Evolutionary conservation across 2,113 vertebrate genomes (phyloP).

Genomic region (Sturnus vulgaris): DNA sequence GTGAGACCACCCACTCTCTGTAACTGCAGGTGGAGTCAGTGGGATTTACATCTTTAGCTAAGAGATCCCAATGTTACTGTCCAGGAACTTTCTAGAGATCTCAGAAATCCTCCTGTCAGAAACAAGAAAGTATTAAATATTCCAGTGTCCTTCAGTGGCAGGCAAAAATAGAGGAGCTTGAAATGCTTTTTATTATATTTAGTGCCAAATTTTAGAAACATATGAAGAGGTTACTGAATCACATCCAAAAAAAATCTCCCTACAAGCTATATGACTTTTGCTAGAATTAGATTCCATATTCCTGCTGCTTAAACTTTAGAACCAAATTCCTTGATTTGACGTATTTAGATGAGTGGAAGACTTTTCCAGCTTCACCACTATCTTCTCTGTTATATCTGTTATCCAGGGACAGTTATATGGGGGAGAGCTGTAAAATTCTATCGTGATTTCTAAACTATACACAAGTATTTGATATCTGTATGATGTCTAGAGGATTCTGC

Average conservation of each 20-base stretch:
- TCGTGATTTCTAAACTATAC: background rate
- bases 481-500: background rate
- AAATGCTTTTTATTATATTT: background rate
- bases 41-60: background rate
- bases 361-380: background rate
- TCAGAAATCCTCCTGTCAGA: background rate
- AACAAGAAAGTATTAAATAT: background rate
- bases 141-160: background rate
- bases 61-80: background rate
- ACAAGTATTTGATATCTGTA: background rate
- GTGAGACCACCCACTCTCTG: accelerated
- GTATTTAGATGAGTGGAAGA: background rate
- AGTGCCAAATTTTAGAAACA: background rate
- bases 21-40: background rate
- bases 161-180: background rate
- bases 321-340: background rate
- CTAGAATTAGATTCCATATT: background rate
- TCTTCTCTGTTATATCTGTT: background rate
- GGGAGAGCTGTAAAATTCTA: background rate
- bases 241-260: background rate
- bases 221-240: background rate
- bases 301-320: background rate
- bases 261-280: background rate
- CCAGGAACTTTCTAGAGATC: background rate
- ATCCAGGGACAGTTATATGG: background rate